Conservation (phyloP, 2,797 vertebrate genomes). For the Oceanodroma leucorhoa region DNA sequence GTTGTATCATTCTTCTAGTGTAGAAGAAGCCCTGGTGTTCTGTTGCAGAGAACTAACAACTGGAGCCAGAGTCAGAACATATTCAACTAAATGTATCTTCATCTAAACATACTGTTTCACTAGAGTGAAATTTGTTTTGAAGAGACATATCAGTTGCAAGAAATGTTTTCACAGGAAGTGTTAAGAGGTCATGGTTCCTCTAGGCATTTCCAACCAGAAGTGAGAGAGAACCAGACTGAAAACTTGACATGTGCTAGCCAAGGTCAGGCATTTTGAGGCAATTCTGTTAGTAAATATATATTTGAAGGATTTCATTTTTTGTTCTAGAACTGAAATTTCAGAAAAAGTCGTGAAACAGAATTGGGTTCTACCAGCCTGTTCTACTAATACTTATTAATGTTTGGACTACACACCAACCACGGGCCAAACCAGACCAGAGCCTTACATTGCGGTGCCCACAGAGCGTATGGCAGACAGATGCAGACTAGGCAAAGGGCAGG, state of each 20-base stretch:
- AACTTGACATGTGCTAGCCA: not conserved
- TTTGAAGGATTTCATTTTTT: not conserved
- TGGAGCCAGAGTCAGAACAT: not conserved
- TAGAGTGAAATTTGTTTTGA: not conserved
- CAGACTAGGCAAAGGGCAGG: not conserved
- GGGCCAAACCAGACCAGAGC: not conserved
- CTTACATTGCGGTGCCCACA: not conserved
- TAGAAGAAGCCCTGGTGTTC: not conserved
- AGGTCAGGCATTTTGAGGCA: not conserved
- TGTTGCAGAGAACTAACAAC: not conserved
- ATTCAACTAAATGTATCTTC: not conserved
- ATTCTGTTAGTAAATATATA: not conserved
- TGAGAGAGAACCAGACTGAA: not conserved
- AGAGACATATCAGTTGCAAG: not conserved
- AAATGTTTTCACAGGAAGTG: not conserved
- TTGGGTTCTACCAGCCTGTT: not conserved
- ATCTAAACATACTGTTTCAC: not conserved
- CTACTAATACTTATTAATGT: not conserved
- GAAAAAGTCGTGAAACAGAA: not conserved
- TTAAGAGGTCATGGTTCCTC: not conserved
- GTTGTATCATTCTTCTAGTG: not conserved
- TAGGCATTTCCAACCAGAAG: not conserved
- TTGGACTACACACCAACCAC: not conserved
- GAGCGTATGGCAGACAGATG: rapidly evolving
- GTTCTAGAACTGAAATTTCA: not conserved